Percentiles rank a stretch among this genome's conserved stretches.
Evolutionary conservation across 2,888 invertebrate genomes (phyloP).

Genomic region (Ormyrus nitidulus): DNA sequence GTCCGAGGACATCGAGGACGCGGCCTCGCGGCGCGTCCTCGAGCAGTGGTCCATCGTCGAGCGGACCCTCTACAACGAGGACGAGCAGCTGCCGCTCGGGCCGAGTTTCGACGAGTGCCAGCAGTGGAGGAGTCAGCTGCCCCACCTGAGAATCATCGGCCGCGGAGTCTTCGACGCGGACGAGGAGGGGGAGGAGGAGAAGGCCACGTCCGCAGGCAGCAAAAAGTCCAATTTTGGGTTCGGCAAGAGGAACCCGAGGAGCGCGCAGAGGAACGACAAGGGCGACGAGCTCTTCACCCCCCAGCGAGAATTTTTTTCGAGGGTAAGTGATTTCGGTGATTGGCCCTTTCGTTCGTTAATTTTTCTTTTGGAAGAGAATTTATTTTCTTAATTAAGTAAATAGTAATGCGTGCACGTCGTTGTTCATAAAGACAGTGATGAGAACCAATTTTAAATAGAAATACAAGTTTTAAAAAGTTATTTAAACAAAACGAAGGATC

Average conservation of each 20-base stretch:
- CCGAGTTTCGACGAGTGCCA: constrained; percentile 66
- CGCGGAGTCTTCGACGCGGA: background rate
- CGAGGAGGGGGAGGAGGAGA: background rate
- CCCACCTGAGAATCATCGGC: constrained; percentile 65
- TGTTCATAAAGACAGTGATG: no score
- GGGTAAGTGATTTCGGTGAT: constrained; percentile 4
- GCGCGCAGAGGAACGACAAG: constrained; percentile 4
- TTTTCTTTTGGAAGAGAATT: background rate
- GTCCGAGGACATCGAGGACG: constrained; percentile 68
- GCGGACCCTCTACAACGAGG: constrained; percentile 67
- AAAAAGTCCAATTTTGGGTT: background rate
- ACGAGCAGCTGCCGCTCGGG: constrained; percentile 59
- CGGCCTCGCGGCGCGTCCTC: constrained; percentile 65
- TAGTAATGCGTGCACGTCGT: no score
- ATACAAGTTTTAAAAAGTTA: background rate
- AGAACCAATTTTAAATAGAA: background rate
- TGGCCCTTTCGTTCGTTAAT: no score
- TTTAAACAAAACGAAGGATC: background rate
- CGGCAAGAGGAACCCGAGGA: background rate
- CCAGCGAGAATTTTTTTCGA: background rate
- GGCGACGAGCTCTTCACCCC: background rate
- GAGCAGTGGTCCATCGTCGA: constrained; percentile 69
- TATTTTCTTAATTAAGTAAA: background rate
- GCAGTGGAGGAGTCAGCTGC: constrained; percentile 70
- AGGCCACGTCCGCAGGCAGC: background rate